Evolutionary conservation across 2,888 invertebrate species (phyloP), one percentile per base, ranked within the genome.

Genomic region (Zhuqinia jingwanae): DNA sequence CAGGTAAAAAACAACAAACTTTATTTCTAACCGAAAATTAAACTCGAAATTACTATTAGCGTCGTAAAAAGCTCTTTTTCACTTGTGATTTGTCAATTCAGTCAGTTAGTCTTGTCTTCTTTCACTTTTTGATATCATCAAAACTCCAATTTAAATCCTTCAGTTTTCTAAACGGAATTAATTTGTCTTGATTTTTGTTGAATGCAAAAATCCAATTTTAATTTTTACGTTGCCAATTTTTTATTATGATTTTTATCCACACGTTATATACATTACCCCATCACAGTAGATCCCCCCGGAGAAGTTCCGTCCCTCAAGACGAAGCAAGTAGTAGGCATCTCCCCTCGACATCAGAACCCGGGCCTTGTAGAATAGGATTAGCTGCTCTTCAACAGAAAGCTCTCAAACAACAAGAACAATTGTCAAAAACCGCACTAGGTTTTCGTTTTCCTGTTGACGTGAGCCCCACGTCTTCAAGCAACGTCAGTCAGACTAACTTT

Each of bases 351-450:
- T 20, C 65, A 17, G 86, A 86, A 22, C 65, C 75, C 1, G 86
- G 80, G 20, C 86, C 86, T 1, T 81, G 80, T 45, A 89, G 95
- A 88, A 96, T 96, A 89, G 96, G 96, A 36, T 93, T 96, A 92
- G 96, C 96, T 73, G 96, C 96, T 90, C 95, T 96, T 91, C 95
- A 96, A 91, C 95, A 96, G 92, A 94, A 96, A 89, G 96, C 95
- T 78, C 93, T 95, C 65, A 91, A 91, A 76, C 94, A 94, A 91
- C 94, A 94, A 91, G 94, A 95, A 90, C 93, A 93, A 83, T 90
- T 92, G 89, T 91, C 92, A 53, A 83, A 84, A 87, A 89, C 90
- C 17, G 70, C 90, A 10, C 65, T 90, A 70, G 90, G 90, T 30
- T 90, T 90, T 84, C 85, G 90, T 60, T 90, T 90, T 50, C 90